These are phyloP conservation scores for Zaprionus gabonicus DNA, from an alignment of 1,140 invertebrate genomes.

Conservation along the genomic window DNA sequence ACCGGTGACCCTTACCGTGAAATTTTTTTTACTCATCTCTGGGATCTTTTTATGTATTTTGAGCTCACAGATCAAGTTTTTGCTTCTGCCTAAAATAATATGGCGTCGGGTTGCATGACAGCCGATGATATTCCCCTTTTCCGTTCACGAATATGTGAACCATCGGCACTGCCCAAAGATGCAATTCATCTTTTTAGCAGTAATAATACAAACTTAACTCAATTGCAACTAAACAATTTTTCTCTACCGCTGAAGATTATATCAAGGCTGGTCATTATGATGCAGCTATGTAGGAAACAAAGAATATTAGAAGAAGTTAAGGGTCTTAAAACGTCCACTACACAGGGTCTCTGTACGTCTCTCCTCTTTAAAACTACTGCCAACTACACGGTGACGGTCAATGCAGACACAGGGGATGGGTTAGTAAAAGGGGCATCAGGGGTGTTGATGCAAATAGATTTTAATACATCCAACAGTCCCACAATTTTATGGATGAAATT, in stretches of 20 bases:
- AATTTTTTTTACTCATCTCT: background rate
- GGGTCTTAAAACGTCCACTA: too few relatives aligned
- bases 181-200: background rate
- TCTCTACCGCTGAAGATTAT: too few relatives aligned
- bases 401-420: background rate
- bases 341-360: too few relatives aligned
- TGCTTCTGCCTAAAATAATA: background rate
- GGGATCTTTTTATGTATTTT: background rate
- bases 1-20: background rate
- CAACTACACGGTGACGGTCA: background rate
- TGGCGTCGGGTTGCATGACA: background rate
- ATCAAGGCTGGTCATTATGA: too few relatives aligned
- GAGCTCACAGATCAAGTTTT: background rate
- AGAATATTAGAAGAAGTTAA: too few relatives aligned
- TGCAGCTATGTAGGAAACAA: too few relatives aligned
- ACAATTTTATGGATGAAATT: background rate
- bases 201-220: background rate
- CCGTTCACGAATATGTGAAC: background rate
- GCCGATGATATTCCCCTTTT: background rate
- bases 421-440: background rate
- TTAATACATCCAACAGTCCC: background rate
- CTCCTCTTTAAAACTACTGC: too few relatives aligned
- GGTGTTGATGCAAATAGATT: background rate
- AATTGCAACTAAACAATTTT: too few relatives aligned
- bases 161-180: background rate